Conservation (phyloP, 1,140 invertebrate genomes). For the Leucophenga varia region DNA sequence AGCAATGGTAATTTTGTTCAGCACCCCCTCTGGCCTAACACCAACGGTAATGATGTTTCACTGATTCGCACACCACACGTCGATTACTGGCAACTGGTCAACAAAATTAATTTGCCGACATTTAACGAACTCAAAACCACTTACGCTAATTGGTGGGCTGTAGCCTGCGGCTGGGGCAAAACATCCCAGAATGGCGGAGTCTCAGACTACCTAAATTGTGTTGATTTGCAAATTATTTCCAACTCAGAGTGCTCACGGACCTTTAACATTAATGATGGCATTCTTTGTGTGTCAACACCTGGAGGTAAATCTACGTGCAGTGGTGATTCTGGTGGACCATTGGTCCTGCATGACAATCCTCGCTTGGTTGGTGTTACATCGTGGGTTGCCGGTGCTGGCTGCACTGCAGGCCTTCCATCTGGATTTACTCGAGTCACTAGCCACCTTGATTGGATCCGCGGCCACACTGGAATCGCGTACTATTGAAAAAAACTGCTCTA, state of each 20-base stretch:
- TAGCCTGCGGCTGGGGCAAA: conserved; percentile 23
- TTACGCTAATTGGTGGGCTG: neutral
- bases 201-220: conserved; percentile 21
- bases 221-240: conserved; percentile 17
- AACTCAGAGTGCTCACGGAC: conserved; percentile 11
- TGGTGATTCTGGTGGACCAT: conserved; percentile 23
- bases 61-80: conserved; percentile 16
- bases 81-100: conserved; percentile 15
- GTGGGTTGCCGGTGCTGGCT: conserved; percentile 52
- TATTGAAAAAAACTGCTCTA: too few relatives aligned
- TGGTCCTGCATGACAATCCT: conserved; percentile 10
- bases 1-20: conserved; percentile 3
- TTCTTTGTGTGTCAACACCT: conserved; percentile 17
- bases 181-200: too few relatives aligned
- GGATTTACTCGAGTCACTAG: conserved; percentile 57
- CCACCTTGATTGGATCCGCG: conserved; percentile 33
- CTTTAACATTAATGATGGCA: too few relatives aligned
- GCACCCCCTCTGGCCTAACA: conserved; percentile 16
- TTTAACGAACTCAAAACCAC: neutral
- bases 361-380: conserved; percentile 52
- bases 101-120: conserved; percentile 15
- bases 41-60: conserved; percentile 18
- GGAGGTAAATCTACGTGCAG: conserved; percentile 19
- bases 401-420: conserved; percentile 49
- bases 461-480: conserved; percentile 14